Evolutionary conservation across 1,140 invertebrate species (phyloP).

Genomic region (Drosophila melanogaster): Release_6_plus_ISO1_MT NT_033777.3:20346001-20346500

Average conservation of each 20-base stretch:
- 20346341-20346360: not conserved
- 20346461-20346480: constrained; percentile 29
- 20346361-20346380: constrained; percentile 40
- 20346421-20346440: constrained; percentile 42
- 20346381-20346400: constrained; percentile 75
- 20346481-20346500: constrained; percentile 70
- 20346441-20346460: constrained; percentile 6
- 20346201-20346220: constrained; percentile 30
- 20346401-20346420: constrained; percentile 71
- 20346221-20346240: constrained; percentile 81
- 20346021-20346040: constrained; percentile 46
- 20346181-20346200: constrained; percentile 24
- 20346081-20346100: constrained; percentile 65
- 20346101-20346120: constrained; percentile 52
- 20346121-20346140: constrained; percentile 74
- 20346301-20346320: not conserved
- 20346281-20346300: constrained; percentile 51
- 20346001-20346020: not conserved
- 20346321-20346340: not conserved
- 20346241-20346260: constrained; percentile 47
- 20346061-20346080: constrained; percentile 50
- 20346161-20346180: constrained; percentile 57
- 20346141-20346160: constrained; percentile 82
- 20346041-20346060: constrained; percentile 71
- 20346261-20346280: constrained; percentile 69